Evolutionary conservation across 2,113 vertebrate genomes (phyloP), one percentile per base, ranked within the genome.

Genomic region (Oncorhynchus tshawytscha): DNA sequence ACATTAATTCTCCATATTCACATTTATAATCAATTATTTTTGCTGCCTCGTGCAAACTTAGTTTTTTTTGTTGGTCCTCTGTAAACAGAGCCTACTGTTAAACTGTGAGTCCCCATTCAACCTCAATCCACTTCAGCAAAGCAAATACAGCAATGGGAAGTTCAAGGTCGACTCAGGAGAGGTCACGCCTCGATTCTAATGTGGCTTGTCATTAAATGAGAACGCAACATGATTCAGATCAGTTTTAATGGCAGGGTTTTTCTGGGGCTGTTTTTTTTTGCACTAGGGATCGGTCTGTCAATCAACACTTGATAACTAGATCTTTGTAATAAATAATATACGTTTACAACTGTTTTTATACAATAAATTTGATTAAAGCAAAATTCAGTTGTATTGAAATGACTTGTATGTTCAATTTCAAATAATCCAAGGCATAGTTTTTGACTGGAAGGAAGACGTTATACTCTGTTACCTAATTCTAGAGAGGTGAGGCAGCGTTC

Each of bases 191-290:
- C 13, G n/a, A 62, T 8, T 16, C 59, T 62, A 62, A 22, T 24
- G 22, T 24, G 8, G 20, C 20, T 24, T 9, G 18, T 57, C 54
- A 57, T 57, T 57, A 6, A 57, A 57, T 0, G 59, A 62, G 59
- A n/a, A 62, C 6, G 59, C 1, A 16, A 11, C n/a, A 13, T 9
- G 5, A 9, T 22, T 62, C 20, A 5, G 20, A 24, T 3, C 59
- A n/a, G 59, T 62, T n/a, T 60, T 24, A 22, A 62, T 24, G 18
- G 4, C 20, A 6, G 18, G 16, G 77, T 74, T 78, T 74, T 78
- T 74, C 5, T 60, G 31, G 68, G 4, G 20, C 18, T 2, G 1
- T 16, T 15, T 39, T 16, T 15, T 39, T 16, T 39, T 4, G 1
- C n/a, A 22, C 15, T 62, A 62, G 49, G 4, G 49, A 54, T 18